Conservation (phyloP, 2,113 vertebrate species). For the Agapornis roseicollis region DNA sequence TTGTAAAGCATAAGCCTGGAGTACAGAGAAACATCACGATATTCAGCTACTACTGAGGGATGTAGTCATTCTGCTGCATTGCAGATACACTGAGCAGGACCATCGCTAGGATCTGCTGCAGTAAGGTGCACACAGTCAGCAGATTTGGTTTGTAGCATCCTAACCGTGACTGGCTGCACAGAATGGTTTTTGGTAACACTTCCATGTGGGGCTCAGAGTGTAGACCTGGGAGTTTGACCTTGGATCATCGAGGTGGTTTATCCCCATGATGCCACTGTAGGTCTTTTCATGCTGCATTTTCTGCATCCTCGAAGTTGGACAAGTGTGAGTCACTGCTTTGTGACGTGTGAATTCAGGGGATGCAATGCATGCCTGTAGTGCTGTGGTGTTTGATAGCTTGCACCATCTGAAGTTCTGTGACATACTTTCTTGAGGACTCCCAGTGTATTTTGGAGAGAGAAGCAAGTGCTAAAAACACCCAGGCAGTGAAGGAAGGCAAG, state of each 20-base stretch:
- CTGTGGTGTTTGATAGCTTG: not conserved
- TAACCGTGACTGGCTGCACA: not conserved
- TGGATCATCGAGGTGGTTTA: not conserved
- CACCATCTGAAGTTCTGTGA: not conserved
- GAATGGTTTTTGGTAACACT: not conserved
- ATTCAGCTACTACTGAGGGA: not conserved
- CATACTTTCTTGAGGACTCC: not conserved
- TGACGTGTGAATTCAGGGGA: not conserved
- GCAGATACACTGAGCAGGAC: not conserved
- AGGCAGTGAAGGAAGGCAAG: not conserved
- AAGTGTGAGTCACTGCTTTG: not conserved
- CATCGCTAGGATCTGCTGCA: not conserved
- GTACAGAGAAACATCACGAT: not conserved
- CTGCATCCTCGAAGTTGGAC: not conserved
- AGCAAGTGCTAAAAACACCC: not conserved
- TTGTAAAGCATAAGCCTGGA: not conserved
- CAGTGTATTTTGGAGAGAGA: not conserved
- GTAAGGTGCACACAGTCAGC: not conserved
- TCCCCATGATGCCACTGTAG: not conserved
- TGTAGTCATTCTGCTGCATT: constrained; percentile 31
- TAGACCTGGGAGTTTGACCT: not conserved
- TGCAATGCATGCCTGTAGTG: accelerated
- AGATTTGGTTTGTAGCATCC: not conserved
- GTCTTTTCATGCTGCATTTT: accelerated
- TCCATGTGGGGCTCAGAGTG: not conserved